Evolutionary conservation across 1,140 invertebrate species (phyloP).

Genomic region (Microplitis mediator): DNA sequence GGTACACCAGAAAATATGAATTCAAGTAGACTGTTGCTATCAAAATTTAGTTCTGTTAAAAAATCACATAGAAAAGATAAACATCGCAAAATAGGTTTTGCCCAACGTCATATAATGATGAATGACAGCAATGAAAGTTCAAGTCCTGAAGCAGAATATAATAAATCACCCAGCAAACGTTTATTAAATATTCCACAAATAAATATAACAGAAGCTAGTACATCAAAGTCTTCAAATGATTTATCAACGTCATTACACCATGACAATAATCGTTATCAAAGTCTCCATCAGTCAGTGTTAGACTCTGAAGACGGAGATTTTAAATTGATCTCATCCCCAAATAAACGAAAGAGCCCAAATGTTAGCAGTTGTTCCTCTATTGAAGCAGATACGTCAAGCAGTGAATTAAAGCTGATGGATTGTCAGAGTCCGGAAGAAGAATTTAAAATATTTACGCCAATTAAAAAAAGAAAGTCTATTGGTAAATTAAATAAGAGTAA

Average conservation of each 20-base stretch:
- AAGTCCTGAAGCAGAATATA: background rate
- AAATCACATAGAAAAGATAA: slow-evolving; percentile 56
- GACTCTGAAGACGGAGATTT: background rate
- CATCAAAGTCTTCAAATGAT: background rate
- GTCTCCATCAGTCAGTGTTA: background rate
- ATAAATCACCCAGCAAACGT: slow-evolving; percentile 7
- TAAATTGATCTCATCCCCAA: slow-evolving; percentile 34
- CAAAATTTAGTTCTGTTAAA: slow-evolving; percentile 52
- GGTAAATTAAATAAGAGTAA: background rate
- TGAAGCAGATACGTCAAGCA: background rate
- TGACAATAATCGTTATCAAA: background rate
- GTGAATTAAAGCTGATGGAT: background rate
- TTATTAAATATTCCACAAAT: background rate
- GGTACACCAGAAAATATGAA: slow-evolving; percentile 50
- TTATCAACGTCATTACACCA: background rate
- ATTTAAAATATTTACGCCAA: slow-evolving; percentile 54
- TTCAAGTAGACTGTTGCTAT: slow-evolving; percentile 50
- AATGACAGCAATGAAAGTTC: background rate
- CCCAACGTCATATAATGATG: slow-evolving; percentile 33
- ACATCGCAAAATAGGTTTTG: slow-evolving; percentile 41
- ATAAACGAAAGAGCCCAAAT: slow-evolving; percentile 42
- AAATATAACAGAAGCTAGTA: background rate
- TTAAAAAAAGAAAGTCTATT: slow-evolving; percentile 45
- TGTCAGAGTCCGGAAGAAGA: slow-evolving; percentile 36
- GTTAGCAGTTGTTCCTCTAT: background rate